Percentiles rank a stretch among this genome's conserved stretches.
Evolutionary conservation across 2,888 invertebrate genomes (phyloP).

Genomic region (Pollenia amentaria): DNA sequence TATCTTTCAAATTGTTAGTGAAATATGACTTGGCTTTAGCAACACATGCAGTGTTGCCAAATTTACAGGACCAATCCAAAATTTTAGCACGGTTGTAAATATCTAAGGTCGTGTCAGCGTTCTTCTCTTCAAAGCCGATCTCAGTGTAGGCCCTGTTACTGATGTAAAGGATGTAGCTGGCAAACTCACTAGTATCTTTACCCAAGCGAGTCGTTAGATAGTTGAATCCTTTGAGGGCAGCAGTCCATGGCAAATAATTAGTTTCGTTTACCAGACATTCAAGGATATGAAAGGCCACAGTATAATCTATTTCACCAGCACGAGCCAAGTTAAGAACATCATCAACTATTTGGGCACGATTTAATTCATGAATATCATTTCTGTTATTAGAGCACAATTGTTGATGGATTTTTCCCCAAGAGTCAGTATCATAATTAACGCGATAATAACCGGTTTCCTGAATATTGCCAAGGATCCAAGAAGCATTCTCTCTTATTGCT

Average conservation of each 20-base stretch:
- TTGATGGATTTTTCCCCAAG: no score
- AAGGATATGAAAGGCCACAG: slow-evolving; percentile 87
- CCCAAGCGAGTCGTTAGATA: slow-evolving; percentile 82
- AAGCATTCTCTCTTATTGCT: background rate
- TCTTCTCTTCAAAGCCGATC: slow-evolving; percentile 85
- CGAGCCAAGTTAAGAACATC: slow-evolving; percentile 86
- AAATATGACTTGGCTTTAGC: slow-evolving; percentile 76
- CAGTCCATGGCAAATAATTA: slow-evolving; percentile 76
- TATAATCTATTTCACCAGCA: slow-evolving; percentile 87
- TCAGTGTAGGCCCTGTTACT: slow-evolving; percentile 85
- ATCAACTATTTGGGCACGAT: no score
- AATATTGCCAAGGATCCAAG: slow-evolving; percentile 79
- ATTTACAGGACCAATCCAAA: slow-evolving; percentile 88
- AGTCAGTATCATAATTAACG: slow-evolving; percentile 88
- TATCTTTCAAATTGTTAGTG: no score
- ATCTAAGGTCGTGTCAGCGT: slow-evolving; percentile 85
- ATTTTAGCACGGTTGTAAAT: slow-evolving; percentile 87
- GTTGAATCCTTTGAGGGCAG: slow-evolving; percentile 86
- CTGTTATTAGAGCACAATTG: no score
- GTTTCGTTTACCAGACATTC: slow-evolving; percentile 89
- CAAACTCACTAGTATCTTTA: slow-evolving; percentile 77
- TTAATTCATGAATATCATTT: no score
- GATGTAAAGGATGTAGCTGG: slow-evolving; percentile 84
- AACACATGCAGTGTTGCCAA: slow-evolving; percentile 87
- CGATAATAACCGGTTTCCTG: slow-evolving; percentile 85